Base-by-base conservation (phyloP, 2,113 vertebrate species). In the Drymodes brunneopygia region DNA sequence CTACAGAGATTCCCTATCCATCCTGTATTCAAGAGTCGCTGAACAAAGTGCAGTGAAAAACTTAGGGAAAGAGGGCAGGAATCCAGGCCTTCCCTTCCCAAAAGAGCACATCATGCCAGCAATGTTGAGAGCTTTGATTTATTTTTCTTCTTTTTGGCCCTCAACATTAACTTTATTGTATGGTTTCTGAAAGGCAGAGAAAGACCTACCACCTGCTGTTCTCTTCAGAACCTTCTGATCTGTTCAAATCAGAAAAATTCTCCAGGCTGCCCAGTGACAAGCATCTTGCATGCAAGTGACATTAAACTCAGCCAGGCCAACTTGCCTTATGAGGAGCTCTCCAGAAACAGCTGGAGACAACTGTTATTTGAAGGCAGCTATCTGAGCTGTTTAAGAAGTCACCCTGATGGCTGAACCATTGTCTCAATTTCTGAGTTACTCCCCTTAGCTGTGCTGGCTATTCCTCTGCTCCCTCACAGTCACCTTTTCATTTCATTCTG, bases 171-270 rank as follows among this genome's bases (percentile, higher is more conserved):
- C 47, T 71, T 86, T 31, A 86, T 86, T 92, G 69, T 81, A 45
- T 80, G 19, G 38, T 93, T 92, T 97, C 82, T 95, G 82, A 91
- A 89, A 89, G 44, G 40, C 72, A 78, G 71, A 77, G 51, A 71
- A 81, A 90, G 80, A 84, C 82, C 82, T 84, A 53, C 69, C 25
- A 53, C 84, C 81, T 90, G 67, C 61, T 92, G 65, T 96, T 96
- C 81, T 90, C 57, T 83, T 86, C 81, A 78, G 65, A 72, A 65
- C 38, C 44, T 73, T 95, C 67, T 92, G 60, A 95, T 96, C 79
- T 88, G 91, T 85, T 95, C 71, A 86, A 75, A 91, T 94, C 53
- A 85, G 77, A 95, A 96, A 66, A 95, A 91, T 66, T 5, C 2
- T 73, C 21, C 69, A 61, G 72, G 65, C 77, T 96, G 62, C 92